Conservation (phyloP, 2,797 vertebrate genomes). For the Propithecus deckenii region DNA sequence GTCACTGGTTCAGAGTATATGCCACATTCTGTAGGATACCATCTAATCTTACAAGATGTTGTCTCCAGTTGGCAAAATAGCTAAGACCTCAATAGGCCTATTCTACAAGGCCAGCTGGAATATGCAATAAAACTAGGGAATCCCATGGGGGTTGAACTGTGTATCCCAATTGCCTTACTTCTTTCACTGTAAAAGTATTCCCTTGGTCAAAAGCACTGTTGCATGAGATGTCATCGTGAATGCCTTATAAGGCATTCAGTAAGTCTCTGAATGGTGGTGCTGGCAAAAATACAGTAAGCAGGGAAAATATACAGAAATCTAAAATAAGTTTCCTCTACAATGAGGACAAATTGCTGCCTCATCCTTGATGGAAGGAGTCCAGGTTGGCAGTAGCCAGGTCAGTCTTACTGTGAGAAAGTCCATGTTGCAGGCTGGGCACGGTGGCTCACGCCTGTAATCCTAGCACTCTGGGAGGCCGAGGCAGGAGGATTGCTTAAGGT, state of each 20-base stretch:
- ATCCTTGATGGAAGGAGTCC: neutral
- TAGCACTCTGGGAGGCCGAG: too few species aligned
- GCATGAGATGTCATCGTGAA: neutral
- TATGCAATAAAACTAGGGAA: neutral
- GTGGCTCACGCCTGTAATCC: too few species aligned
- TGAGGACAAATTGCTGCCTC: neutral
- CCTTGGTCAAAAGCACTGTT: neutral
- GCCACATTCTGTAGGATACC: neutral
- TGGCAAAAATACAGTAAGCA: neutral
- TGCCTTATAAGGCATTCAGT: neutral
- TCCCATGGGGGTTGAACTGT: neutral
- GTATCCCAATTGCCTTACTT: neutral
- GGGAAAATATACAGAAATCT: neutral
- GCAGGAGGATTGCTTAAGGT: too few species aligned
- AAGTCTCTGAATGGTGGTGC: neutral
- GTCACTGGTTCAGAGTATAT: neutral
- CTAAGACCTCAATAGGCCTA: neutral
- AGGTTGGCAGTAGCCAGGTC: neutral
- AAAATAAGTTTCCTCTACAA: neutral
- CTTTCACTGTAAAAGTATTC: neutral
- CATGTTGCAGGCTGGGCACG: neutral
- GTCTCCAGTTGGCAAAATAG: neutral
- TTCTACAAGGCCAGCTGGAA: neutral
- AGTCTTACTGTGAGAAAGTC: neutral
- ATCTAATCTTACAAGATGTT: neutral